Evolutionary conservation across 2,113 vertebrate species (phyloP).

Genomic region (Brachyistius frenatus): DNA sequence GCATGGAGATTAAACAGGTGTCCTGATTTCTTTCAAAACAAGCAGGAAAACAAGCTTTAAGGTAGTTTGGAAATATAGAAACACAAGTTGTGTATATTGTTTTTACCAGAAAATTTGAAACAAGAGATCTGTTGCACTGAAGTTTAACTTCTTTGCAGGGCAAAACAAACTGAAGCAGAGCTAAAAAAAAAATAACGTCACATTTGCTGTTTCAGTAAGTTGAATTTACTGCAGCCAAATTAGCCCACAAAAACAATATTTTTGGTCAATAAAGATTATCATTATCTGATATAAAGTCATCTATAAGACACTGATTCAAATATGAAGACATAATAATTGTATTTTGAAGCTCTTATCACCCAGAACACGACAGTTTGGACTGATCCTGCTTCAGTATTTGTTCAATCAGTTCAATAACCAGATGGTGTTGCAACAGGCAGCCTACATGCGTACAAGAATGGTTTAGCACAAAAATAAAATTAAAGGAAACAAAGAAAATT

Average conservation of each 20-base stretch:
- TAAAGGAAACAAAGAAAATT: too few species aligned
- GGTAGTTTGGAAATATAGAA: neutral
- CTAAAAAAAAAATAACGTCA: too few species aligned
- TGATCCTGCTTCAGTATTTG: neutral
- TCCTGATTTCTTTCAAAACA: neutral
- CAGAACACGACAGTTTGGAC: neutral
- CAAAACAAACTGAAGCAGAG: too few species aligned
- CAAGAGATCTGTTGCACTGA: too few species aligned
- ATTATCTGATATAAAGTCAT: too few species aligned
- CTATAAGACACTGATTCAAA: too few species aligned
- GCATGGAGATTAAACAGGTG: constrained; percentile 44
- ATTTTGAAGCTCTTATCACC: neutral
- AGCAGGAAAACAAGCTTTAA: neutral
- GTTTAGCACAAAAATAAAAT: neutral
- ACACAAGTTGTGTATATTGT: neutral
- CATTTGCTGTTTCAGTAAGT: too few species aligned
- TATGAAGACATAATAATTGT: neutral
- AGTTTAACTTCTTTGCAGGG: too few species aligned
- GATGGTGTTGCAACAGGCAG: constrained; percentile 2
- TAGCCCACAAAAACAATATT: too few species aligned
- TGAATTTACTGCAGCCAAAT: too few species aligned
- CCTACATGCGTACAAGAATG: neutral
- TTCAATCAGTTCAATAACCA: constrained; percentile 15
- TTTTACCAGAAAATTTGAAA: neutral
- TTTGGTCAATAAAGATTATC: too few species aligned